Base-by-base conservation (phyloP, 2,113 vertebrate species). In the Triplophysa tibetana region DNA sequence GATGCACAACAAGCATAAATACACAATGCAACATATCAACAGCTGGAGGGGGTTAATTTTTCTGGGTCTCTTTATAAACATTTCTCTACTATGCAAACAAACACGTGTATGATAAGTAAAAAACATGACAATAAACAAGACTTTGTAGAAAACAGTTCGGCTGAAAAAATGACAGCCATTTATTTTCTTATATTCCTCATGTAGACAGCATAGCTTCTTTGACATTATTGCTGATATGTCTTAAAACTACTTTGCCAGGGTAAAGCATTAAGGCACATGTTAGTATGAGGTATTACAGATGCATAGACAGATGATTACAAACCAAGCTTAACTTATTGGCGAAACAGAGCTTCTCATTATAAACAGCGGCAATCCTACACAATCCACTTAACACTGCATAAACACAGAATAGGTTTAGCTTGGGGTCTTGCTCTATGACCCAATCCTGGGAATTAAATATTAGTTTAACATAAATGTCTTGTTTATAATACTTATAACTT, bases 351-450 rank as follows among this genome's bases (percentile, higher is more conserved):
- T 87, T 90, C 76, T 79, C 78, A 65, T 73, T 86, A 70, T 80
- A 81, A 89, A 87, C 88, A 90, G 87, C 82, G 87, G 63, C 33
- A 75, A 81, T 68, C 69, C 64, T 87, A 79, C 50, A 83, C 86
- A 33, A 85, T 83, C 48, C 45, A 85, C 78, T 52, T 69, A 84
- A 82, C 81, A 87, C 73, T 54, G 54, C 80, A 65, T 26, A 63
- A 58, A 70, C 65, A 81, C 38, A 41, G 86, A 79, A 81, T 14
- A 56, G 81, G 63, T 87, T 70, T 63, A 84, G 72, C 56, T 48
- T 45, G 70, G 61, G 75, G 48, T 79, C 60, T 9, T 9, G 29
- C 38, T 66, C 8, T 75, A 67, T 43, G 61, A 83, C 77, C 77
- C 77, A 50, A 10, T n/a, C 43, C 66, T 45, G 26, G 69, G 69